These are phyloP conservation scores for Marronus borbonicus DNA, from an alignment of 2,888 invertebrate genomes.

Conservation along the genomic window DNA sequence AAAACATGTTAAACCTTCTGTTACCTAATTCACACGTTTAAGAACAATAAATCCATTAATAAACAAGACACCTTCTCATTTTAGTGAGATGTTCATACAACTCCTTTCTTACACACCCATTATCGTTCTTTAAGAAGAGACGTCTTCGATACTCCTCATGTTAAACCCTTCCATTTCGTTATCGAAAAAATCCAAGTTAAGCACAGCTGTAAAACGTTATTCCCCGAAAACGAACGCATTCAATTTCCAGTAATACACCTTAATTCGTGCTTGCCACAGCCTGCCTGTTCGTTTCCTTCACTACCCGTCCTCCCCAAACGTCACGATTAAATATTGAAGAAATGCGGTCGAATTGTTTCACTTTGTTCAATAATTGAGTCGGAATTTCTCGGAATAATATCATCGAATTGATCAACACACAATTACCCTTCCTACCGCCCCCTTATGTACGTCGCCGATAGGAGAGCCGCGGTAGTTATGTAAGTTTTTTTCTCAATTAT, in stretches of 20 bases:
- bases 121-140: no score
- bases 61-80: no score
- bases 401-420: slow-evolving; percentile 36
- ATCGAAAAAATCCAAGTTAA: no score
- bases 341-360: slow-evolving; percentile 58
- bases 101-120: no score
- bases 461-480: neutral
- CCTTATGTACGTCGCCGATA: neutral
- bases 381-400: slow-evolving; percentile 51
- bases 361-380: slow-evolving; percentile 57
- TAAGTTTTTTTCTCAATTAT: slow-evolving; percentile 48
- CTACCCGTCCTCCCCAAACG: slow-evolving; percentile 20
- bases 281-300: slow-evolving; percentile 45
- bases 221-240: neutral
- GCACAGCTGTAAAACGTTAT: slow-evolving; percentile 42
- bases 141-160: no score
- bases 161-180: no score
- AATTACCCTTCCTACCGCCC: neutral
- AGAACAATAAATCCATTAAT: no score
- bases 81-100: no score
- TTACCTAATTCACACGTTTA: no score
- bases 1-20: no score
- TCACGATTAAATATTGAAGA: slow-evolving; percentile 54
- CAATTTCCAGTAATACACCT: neutral
- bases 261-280: neutral